Evolutionary conservation across 2,888 invertebrate species (phyloP).

Genomic region (Altica lythri): DNA sequence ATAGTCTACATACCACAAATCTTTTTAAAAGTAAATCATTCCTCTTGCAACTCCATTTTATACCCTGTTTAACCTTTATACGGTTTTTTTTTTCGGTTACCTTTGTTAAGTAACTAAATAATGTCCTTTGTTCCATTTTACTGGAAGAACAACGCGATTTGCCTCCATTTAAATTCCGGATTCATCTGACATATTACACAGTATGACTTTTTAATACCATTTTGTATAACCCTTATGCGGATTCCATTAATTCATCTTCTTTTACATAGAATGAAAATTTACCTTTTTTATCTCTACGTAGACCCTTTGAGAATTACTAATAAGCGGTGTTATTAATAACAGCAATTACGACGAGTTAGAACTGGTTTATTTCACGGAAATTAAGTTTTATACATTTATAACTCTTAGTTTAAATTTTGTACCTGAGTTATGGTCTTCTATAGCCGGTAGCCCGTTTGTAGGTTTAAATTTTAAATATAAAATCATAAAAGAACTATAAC

Average conservation of each 20-base stretch:
- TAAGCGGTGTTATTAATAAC: conserved; percentile 29
- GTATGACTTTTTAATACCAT: conserved; percentile 32
- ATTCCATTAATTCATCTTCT: conserved; percentile 26
- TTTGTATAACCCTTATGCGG: conserved; percentile 26
- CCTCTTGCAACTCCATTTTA: conserved; percentile 13
- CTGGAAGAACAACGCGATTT: conserved; percentile 8
- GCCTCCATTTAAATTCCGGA: conserved; percentile 23
- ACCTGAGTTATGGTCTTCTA: conserved; percentile 9
- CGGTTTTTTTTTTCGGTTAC: conserved; percentile 13
- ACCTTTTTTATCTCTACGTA: conserved; percentile 23
- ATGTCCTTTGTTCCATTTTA: conserved; percentile 18
- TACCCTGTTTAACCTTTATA: conserved; percentile 10
- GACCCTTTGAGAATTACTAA: conserved; percentile 22
- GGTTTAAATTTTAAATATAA: conserved; percentile 8
- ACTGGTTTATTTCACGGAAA: conserved; percentile 26
- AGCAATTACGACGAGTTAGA: conserved; percentile 28
- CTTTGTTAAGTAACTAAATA: conserved; percentile 24
- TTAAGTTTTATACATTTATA: conserved; percentile 26
- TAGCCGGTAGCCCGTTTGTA: conserved; percentile 1
- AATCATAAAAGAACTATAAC: conserved; percentile 7
- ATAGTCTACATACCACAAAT: no score
- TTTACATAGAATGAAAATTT: conserved; percentile 18
- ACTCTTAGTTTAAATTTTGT: conserved; percentile 13
- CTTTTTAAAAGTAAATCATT: no score
- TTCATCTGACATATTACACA: conserved; percentile 28